Base-by-base conservation (phyloP, 2,113 vertebrate species). In the Hippolais icterina region DNA sequence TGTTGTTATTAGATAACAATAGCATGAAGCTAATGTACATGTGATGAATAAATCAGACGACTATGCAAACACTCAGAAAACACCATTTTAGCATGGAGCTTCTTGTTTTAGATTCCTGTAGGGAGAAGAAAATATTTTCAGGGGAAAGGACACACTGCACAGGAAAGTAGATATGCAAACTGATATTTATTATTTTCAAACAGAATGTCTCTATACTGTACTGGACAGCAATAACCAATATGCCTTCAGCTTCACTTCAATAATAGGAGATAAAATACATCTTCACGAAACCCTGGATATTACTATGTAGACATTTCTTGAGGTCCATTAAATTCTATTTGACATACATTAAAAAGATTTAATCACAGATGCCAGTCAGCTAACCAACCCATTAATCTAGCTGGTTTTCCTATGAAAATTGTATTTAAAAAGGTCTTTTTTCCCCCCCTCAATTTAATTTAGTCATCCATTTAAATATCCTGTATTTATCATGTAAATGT, bases 401-500 rank as follows among this genome's bases (percentile, higher is more conserved):
- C 97, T 98, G 95, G 96, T 98, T 98, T 97, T 98, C 97, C 97
- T 98, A 97, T 97, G 97, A 98, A 98, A 98, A 98, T 98, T 98
- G 97, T 98, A 97, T 98, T 98, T 97, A 79, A 98, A 98, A 98
- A 97, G 96, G 91, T 97, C 94, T 97, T 95, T 93, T 95, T 88
- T 39, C 15, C 87, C 44, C 37, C 33, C 31, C 27, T 88, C 97
- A 98, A 97, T 98, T 98, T 98, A 98, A 98, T 98, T 98, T 98
- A 98, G 98, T 98, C 97, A 98, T 98, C 97, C 97, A 98, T 98
- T 98, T 98, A 97, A 95, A 98, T 98, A 98, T 98, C 96, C 89
- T 95, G 97, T 98, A 98, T 98, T 98, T 98, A 98, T 98, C 97
- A 98, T 98, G 98, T 97, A 98, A 98, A 98, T 98, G 97, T 91